These are phyloP conservation scores for Otolemur crassicaudatus DNA, from an alignment of 2,797 vertebrate species.

Conservation along the genomic window DNA sequence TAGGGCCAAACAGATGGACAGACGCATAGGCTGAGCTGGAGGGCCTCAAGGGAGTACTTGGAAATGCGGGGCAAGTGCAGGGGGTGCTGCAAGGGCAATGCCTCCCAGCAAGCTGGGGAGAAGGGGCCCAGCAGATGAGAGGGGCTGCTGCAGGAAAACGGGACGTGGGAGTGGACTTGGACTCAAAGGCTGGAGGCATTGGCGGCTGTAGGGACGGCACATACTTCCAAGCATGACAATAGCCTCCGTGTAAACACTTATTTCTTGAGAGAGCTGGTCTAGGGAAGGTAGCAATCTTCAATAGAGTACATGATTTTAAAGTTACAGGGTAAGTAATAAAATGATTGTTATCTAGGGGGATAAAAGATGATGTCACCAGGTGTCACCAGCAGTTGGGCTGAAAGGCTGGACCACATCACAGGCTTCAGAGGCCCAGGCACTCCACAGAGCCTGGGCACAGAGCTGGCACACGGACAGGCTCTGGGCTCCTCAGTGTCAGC, in stretches of 20 bases:
- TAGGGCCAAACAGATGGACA: too few relatives aligned
- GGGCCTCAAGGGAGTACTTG: too few relatives aligned
- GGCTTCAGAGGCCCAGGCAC: accelerated
- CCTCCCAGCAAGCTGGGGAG: not conserved
- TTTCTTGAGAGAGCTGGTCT: not conserved
- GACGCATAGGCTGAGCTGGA: too few relatives aligned
- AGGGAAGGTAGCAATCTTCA: not conserved
- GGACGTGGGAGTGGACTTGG: accelerated
- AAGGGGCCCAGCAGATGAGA: not conserved
- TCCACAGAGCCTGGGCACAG: accelerated
- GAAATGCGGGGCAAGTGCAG: too few relatives aligned
- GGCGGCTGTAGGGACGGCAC: accelerated
- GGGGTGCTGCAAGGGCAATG: too few relatives aligned
- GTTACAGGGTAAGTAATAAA: not conserved
- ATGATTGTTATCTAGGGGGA: accelerated
- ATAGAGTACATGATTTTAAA: not conserved
- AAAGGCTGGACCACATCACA: not conserved
- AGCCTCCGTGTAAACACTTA: not conserved
- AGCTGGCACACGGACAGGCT: accelerated
- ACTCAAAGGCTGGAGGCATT: too few relatives aligned
- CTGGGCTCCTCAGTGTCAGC: not conserved
- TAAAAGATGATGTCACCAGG: accelerated
- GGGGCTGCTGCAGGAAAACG: too few relatives aligned
- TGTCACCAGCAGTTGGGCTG: not conserved
- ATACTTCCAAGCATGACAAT: accelerated